Conservation (phyloP, 2,797 vertebrate species). For the Naso thynnoides region DNA sequence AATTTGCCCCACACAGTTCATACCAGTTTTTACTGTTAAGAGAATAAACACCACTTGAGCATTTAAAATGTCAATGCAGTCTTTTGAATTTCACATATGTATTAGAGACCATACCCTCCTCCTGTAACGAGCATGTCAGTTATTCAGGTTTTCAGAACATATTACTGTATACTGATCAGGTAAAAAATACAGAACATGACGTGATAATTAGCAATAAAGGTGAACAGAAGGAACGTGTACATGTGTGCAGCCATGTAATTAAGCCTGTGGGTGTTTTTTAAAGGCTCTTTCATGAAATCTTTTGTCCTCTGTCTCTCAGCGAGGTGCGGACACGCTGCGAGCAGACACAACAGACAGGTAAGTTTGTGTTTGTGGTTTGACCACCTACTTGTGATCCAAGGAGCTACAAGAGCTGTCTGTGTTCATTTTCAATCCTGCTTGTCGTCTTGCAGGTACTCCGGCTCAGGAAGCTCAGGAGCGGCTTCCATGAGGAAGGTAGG, state of each 20-base stretch:
- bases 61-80: neutral
- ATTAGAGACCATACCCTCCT: neutral
- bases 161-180: no score
- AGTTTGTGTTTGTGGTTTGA: slow-evolving; percentile 36
- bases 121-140: neutral
- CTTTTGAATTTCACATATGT: neutral
- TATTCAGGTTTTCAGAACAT: neutral
- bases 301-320: slow-evolving; percentile 52
- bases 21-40: neutral
- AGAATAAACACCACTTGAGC: neutral
- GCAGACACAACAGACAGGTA: slow-evolving; percentile 81
- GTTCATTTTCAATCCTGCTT: slow-evolving; percentile 28
- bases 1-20: neutral
- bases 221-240: neutral
- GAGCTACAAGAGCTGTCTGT: slow-evolving; percentile 16
- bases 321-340: slow-evolving; percentile 78
- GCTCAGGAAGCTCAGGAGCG: slow-evolving; percentile 80
- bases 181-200: neutral
- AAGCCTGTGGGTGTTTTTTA: neutral
- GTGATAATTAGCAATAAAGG: neutral
- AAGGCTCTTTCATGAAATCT: slow-evolving; percentile 9
- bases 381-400: slow-evolving; percentile 12
- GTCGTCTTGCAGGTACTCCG: slow-evolving; percentile 73
- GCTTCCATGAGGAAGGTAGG: slow-evolving; percentile 83
- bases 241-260: neutral